Base-by-base conservation (phyloP, 23 tunicate genomes). In the Trididemnum clinides region DNA sequence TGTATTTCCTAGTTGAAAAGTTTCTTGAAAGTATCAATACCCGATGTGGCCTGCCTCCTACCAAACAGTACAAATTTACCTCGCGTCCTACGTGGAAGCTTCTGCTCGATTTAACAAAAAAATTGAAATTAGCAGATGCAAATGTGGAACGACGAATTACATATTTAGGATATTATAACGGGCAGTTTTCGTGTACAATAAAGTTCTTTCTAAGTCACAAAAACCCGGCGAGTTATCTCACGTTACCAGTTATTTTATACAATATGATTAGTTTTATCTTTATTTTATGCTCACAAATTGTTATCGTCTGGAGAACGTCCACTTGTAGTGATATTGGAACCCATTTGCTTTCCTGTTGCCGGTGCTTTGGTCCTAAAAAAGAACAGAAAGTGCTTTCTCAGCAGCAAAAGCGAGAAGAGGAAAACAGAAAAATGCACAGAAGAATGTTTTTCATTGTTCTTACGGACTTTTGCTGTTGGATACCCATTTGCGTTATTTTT, bases 381-480 rank as follows among this genome's bases (percentile, higher is more conserved):
- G n/a, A n/a, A n/a, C n/a, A n/a, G n/a, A n/a, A 12, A 10, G 66
- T 59, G 3, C 22, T 59, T 25, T 10, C 75, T 3, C 6, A 32
- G 20, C 80, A 37, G 28, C 80, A 37, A 73, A 20, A 28, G 22
- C 37, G 80, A 73, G 80, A 73, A 73, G 2, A 19, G 26, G 83
- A 78, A 29, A 54, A 78, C 28, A 54, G 26, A 18, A 51, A 29
- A 31, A 78, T 78, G 83, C 83, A 78, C 31, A 65, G 83, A 18
- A 65, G 83, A 27, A 51, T 78, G 83, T 78, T 78, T 31, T 51
- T 51, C 38, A 78, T 78, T 78, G 83, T 78, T 23, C 10, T 78
- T 33, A 78, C 83, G 2, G 83, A 78, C 28, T 78, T 78, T 78
- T 30, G 36, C 36, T 78, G 83, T 29, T 78, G 83, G 83, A 78